Evolutionary conservation across 2,797 vertebrate genomes (phyloP).

Genomic region (Sparidentex hasta): DNA sequence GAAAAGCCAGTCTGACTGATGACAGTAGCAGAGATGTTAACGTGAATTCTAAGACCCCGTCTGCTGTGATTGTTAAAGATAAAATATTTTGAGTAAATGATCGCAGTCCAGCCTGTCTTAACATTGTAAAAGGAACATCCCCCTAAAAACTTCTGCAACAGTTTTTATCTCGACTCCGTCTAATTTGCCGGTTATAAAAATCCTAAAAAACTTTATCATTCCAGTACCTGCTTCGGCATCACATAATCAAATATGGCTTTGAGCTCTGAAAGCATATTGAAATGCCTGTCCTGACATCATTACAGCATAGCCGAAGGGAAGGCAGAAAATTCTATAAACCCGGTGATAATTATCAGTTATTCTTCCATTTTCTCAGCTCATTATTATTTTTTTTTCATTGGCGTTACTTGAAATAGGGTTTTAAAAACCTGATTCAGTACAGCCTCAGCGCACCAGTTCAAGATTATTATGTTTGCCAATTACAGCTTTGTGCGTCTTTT

Average conservation of each 20-base stretch:
- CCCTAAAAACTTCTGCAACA: not conserved
- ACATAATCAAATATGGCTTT: slow-evolving; percentile 43
- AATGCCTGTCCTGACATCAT: slow-evolving; percentile 47
- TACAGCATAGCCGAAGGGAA: slow-evolving; percentile 32
- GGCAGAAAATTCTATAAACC: slow-evolving; percentile 35
- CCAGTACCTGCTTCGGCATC: slow-evolving; percentile 39
- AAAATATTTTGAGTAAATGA: slow-evolving; percentile 42
- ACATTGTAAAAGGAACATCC: slow-evolving; percentile 19
- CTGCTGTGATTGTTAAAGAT: slow-evolving; percentile 39
- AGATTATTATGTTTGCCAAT: slow-evolving; percentile 36
- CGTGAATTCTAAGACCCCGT: slow-evolving; percentile 25
- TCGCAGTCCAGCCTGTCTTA: slow-evolving; percentile 31
- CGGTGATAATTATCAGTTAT: slow-evolving; percentile 55
- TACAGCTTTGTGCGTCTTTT: slow-evolving; percentile 27
- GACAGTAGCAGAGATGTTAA: slow-evolving; percentile 32
- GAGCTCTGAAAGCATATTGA: slow-evolving; percentile 41
- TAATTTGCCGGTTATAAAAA: slow-evolving; percentile 35
- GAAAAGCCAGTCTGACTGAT: slow-evolving; percentile 50
- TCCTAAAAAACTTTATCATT: slow-evolving; percentile 36
- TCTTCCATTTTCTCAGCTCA: slow-evolving; percentile 38
- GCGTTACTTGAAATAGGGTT: slow-evolving; percentile 35
- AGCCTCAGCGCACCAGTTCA: slow-evolving; percentile 9
- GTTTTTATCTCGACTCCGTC: slow-evolving; percentile 31
- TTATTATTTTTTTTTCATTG: slow-evolving; percentile 36
- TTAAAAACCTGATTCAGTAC: slow-evolving; percentile 12